phyloP scores from a whole-genome alignment of 2,797 vertebrate genomes.

The Liparis tanakae region DNA sequence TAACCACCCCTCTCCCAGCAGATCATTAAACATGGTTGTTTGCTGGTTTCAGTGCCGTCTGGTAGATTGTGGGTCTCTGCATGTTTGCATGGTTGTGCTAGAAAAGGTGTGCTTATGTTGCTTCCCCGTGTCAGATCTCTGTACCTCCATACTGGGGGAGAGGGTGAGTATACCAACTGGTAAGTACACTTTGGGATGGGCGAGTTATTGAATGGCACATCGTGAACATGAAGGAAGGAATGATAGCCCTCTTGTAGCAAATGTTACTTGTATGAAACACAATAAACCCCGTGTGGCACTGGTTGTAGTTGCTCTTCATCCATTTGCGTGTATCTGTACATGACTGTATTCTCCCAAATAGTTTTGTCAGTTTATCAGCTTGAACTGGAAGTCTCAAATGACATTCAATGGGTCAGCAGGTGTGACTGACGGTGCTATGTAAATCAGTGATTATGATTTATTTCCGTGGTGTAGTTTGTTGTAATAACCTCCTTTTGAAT shows the following conservation, averaged over 20 bases:
- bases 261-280: constrained; percentile 22
- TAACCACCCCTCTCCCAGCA: constrained; percentile 62
- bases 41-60: constrained; percentile 45
- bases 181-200: constrained; percentile 72
- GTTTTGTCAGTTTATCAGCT: constrained; percentile 16
- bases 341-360: constrained; percentile 23
- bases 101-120: constrained; percentile 63
- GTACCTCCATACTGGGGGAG: constrained; percentile 71
- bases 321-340: constrained; percentile 2
- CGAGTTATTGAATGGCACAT: constrained; percentile 18
- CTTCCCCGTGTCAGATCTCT: constrained; percentile 75
- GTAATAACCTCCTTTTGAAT: constrained; percentile 59
- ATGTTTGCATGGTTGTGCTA: constrained; percentile 59
- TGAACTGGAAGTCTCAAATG: constrained; percentile 18
- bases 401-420: constrained; percentile 19
- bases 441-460: background rate
- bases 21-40: constrained; percentile 31
- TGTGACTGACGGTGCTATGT: constrained; percentile 42
- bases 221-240: constrained; percentile 32
- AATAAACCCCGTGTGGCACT: constrained; percentile 15
- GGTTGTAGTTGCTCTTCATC: constrained; percentile 17
- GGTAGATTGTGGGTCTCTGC: constrained; percentile 47
- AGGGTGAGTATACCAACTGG: constrained; percentile 79
- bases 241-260: constrained; percentile 21
- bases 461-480: constrained; percentile 4